These are phyloP conservation scores for Coccyzus lansbergi DNA, from an alignment of 2,797 vertebrate genomes.

Conservation along the genomic window DNA sequence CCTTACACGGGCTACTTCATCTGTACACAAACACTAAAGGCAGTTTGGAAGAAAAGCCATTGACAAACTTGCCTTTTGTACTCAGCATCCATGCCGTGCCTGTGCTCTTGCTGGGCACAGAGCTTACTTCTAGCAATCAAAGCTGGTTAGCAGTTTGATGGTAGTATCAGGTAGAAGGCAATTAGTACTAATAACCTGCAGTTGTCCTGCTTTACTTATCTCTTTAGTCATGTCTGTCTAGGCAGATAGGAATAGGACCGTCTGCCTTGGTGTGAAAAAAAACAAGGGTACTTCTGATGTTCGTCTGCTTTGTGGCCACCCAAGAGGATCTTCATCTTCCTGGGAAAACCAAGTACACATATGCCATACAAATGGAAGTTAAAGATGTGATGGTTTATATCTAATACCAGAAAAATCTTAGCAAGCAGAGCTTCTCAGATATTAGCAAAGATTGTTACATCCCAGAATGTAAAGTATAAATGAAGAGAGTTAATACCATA, in stretches of 20 bases:
- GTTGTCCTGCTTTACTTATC: not conserved
- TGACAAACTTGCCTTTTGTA: not conserved
- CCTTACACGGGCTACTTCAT: not conserved
- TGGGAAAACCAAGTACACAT: fast-evolving
- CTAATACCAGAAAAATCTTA: not conserved
- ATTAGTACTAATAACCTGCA: not conserved
- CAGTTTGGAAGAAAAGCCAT: not conserved
- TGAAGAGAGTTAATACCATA: not conserved
- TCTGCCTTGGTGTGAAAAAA: not conserved
- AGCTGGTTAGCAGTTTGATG: not conserved
- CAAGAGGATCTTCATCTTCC: not conserved
- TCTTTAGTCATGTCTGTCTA: not conserved
- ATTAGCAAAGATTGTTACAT: not conserved
- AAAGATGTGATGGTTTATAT: not conserved
- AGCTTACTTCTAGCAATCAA: not conserved
- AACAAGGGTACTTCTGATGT: not conserved
- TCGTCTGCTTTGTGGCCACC: not conserved
- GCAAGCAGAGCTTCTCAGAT: not conserved
- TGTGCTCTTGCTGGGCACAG: not conserved
- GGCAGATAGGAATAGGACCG: not conserved
- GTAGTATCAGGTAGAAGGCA: not conserved
- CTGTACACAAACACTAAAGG: not conserved
- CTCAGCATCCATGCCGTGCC: not conserved
- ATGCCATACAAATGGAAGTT: fast-evolving
- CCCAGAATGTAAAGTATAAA: not conserved